phyloP scores from a whole-genome alignment of 1,140 invertebrate species.

The Dendroctonus ponderosae region DNA sequence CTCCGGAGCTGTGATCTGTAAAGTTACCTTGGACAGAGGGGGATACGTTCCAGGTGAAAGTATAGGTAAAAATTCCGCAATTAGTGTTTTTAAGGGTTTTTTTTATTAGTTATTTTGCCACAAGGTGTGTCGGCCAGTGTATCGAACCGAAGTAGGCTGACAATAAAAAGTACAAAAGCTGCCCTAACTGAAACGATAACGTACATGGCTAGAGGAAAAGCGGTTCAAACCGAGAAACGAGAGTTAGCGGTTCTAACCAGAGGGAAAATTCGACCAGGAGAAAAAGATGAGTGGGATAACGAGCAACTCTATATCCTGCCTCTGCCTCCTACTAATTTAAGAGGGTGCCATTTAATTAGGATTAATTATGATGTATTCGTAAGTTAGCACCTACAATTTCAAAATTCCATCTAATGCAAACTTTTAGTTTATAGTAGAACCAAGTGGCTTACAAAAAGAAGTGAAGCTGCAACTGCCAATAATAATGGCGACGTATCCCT shows the following conservation, averaged over 20 bases:
- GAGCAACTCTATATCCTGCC: constrained; percentile 92
- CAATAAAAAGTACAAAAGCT: constrained; percentile 71
- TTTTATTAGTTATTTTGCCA: constrained; percentile 4
- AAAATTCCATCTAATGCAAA: background rate
- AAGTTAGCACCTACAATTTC: constrained; percentile 54
- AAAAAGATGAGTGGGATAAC: constrained; percentile 82
- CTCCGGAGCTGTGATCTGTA: constrained; percentile 76
- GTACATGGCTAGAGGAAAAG: constrained; percentile 82
- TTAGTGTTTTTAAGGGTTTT: background rate
- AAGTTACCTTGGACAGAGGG: constrained; percentile 83
- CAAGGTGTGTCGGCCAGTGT: constrained; percentile 69
- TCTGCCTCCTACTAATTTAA: constrained; percentile 90
- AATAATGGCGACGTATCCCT: constrained; percentile 89
- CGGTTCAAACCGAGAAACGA: constrained; percentile 81
- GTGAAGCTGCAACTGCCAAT: constrained; percentile 91
- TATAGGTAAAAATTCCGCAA: constrained; percentile 57
- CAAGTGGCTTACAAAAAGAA: constrained; percentile 87
- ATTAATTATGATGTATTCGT: constrained; percentile 95
- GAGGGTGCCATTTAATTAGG: constrained; percentile 91
- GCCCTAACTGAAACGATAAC: constrained; percentile 87
- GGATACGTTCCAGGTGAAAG: constrained; percentile 93
- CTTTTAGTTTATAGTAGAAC: constrained; percentile 81
- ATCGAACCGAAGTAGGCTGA: constrained; percentile 80
- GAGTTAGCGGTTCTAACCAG: constrained; percentile 78
- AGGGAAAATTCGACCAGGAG: constrained; percentile 80